These are phyloP conservation scores for Chaenogobius annularis DNA, from an alignment of 2,113 vertebrate genomes.

Conservation along the genomic window DNA sequence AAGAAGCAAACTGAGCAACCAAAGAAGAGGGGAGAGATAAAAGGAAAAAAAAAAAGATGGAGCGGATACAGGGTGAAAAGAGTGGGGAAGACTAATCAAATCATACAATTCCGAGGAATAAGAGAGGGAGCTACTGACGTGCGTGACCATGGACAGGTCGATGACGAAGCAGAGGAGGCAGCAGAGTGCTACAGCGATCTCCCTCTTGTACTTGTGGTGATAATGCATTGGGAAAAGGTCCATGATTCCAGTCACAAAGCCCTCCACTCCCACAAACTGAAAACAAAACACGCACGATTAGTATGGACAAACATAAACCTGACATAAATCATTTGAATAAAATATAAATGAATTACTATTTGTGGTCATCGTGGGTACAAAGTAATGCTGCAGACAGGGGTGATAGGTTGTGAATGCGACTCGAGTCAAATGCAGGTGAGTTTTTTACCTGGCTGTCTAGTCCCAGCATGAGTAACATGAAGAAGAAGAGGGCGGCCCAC, in stretches of 20 bases:
- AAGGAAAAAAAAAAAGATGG: too few species aligned
- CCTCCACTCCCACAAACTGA: slow-evolving; percentile 84
- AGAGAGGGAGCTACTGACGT: slow-evolving; percentile 61
- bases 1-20: too few species aligned
- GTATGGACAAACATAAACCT: neutral
- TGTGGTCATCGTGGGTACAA: neutral
- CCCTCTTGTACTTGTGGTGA: slow-evolving; percentile 72
- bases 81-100: too few species aligned
- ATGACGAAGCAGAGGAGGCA: slow-evolving; percentile 79
- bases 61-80: too few species aligned
- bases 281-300: neutral
- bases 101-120: neutral
- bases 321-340: neutral
- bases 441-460: slow-evolving; percentile 80
- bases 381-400: neutral
- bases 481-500: slow-evolving; percentile 83
- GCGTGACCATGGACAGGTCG: slow-evolving; percentile 84
- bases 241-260: slow-evolving; percentile 82
- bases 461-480: slow-evolving; percentile 82
- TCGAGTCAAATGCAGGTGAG: neutral
- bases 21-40: too few species aligned
- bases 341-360: neutral
- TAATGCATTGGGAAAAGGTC: slow-evolving; percentile 76
- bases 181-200: slow-evolving; percentile 78
- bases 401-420: too few species aligned